Evolutionary conservation across 2,797 vertebrate species (phyloP).

Genomic region (Coracias cyanogaster): DNA sequence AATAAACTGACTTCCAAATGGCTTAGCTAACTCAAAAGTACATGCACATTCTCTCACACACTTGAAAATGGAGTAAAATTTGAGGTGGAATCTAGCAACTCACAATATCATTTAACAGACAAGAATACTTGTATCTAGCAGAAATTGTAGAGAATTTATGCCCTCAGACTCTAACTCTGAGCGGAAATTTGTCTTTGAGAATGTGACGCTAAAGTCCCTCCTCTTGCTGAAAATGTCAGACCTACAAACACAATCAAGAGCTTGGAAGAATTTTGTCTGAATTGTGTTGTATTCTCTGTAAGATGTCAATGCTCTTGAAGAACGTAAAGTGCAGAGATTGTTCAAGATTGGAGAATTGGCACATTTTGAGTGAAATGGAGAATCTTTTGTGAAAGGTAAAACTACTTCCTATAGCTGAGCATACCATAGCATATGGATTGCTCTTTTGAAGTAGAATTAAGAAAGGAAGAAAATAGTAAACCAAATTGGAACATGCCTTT

Average conservation of each 20-base stretch:
- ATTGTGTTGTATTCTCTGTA: background rate
- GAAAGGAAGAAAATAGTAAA: background rate
- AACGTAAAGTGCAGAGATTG: background rate
- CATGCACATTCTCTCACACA: background rate
- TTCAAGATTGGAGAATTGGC: background rate
- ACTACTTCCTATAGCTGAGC: background rate
- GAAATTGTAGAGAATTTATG: background rate
- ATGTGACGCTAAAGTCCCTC: background rate
- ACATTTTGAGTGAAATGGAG: background rate
- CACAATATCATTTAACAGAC: background rate
- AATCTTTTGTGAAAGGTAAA: background rate
- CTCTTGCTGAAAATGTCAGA: background rate
- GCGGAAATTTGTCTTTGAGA: conserved; percentile 22
- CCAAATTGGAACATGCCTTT: background rate
- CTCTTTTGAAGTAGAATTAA: background rate
- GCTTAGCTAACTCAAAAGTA: background rate
- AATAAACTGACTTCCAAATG: conserved; percentile 1
- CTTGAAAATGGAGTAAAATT: background rate
- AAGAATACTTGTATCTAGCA: background rate
- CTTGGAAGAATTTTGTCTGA: background rate
- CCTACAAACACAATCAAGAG: background rate
- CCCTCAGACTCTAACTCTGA: background rate
- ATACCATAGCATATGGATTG: background rate
- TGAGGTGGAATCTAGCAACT: background rate
- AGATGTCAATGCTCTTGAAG: background rate